Base-by-base conservation (phyloP, 2,113 vertebrate genomes). In the Lipophrys pholis region DNA sequence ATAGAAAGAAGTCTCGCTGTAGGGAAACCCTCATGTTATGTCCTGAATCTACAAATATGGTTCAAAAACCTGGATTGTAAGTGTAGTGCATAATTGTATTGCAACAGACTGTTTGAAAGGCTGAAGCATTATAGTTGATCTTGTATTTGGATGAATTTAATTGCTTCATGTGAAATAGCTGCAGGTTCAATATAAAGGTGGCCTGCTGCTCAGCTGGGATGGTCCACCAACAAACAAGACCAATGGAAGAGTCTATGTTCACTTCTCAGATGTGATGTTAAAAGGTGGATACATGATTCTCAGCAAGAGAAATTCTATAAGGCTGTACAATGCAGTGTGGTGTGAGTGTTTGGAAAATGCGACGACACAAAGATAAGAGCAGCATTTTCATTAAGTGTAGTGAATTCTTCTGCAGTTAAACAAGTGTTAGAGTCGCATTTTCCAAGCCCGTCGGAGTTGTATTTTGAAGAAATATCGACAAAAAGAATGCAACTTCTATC, bases 291-390 rank as follows among this genome's bases (percentile, higher is more conserved):
- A 73, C 11, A 5, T 61, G 57, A 73, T 30, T 2, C 15, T 70
- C 60, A 43, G 42, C 15, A 5, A 53, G 67, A 53, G 14, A 43
- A 11, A 50, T 11, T 74, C 62, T 67, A 55, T 0, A 41, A 53
- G 42, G 6, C 5, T 17, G 15, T 43, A 42, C 11, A 16, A 54
- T 41, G 0, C 11, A 54, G 8, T 1, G 3, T 7, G 11, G 56
- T 10, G 0, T 41, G 40, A 51, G 62, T 73, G 64, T 74, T 73
- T 12, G 43, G 36, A 49, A n/a, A 61, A 68, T 30, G 57, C 42
- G 40, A 54, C 4, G 66, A 21, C 4, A 3, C 11, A 16, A 43
- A 86, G 73, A 69, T 68, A 39, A 60, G 55, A 43, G 45, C 49
- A 45, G 41, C 35, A 10, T 69, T 59, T 59, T 39, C 40, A 41